phyloP scores from a whole-genome alignment of 2,113 vertebrate species.

The Bujurquina vittata region DNA sequence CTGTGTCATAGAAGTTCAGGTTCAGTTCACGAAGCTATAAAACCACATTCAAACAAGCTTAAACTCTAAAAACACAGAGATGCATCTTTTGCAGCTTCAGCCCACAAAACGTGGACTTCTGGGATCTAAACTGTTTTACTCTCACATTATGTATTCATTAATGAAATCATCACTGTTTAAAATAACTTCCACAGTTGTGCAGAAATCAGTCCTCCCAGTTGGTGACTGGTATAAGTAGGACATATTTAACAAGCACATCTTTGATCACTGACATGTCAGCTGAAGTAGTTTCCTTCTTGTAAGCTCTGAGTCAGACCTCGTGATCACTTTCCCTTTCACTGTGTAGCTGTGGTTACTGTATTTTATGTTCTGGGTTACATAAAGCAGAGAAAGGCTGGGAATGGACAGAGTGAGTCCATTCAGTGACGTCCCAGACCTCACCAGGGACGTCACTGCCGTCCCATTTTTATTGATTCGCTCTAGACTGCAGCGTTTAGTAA shows the following conservation, averaged over 20 bases:
- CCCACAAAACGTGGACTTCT: too few species aligned
- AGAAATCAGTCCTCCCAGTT: constrained; percentile 17
- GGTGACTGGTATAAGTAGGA: constrained; percentile 12
- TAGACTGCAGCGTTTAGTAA: constrained; percentile 3
- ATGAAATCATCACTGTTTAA: constrained; percentile 1
- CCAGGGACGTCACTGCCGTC: constrained; percentile 4
- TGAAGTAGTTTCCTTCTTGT: constrained; percentile 25
- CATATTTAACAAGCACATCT: constrained; percentile 8
- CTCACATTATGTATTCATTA: neutral
- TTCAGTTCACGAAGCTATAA: neutral
- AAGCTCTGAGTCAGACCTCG: constrained; percentile 15
- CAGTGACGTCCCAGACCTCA: neutral
- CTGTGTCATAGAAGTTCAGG: neutral
- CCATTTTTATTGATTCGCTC: constrained; percentile 28
- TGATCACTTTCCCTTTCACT: constrained; percentile 7
- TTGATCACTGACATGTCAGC: constrained; percentile 38
- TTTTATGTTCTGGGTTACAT: constrained; percentile 29
- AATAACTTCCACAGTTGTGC: neutral
- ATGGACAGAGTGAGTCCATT: constrained; percentile 9
- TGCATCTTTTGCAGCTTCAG: neutral
- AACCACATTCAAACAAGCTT: neutral
- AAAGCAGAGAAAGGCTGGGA: constrained; percentile 15
- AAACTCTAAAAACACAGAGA: neutral
- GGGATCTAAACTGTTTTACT: too few species aligned
- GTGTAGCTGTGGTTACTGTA: constrained; percentile 23